phyloP scores from a whole-genome alignment of 2,888 invertebrate genomes.

The Acleris sparsana region DNA sequence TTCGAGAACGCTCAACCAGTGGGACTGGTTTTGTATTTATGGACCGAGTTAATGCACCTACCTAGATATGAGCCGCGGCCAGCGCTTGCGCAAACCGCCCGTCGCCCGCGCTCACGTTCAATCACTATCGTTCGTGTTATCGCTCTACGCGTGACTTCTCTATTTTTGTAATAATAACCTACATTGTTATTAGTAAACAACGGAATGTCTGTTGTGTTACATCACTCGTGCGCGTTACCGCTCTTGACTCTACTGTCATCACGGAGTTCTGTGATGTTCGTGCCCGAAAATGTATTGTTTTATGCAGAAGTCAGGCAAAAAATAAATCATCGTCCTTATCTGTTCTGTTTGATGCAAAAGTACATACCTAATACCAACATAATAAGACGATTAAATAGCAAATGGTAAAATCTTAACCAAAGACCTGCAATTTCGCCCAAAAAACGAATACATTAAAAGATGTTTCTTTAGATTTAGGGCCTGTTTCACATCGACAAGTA shows the following conservation, averaged over 20 bases:
- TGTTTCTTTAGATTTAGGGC: no score
- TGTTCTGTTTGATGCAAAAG: no score
- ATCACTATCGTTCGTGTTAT: conserved; percentile 59
- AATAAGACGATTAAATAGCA: no score
- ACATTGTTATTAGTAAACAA: conserved; percentile 66
- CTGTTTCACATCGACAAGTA: no score
- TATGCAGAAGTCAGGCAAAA: no score
- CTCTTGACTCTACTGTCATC: conserved; percentile 1
- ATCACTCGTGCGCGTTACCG: conserved; percentile 23
- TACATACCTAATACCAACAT: no score
- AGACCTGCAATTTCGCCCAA: no score
- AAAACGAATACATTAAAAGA: no score
- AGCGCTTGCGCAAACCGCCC: conserved; percentile 76
- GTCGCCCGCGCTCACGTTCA: conserved; percentile 61
- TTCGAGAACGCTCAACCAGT: conserved; percentile 82
- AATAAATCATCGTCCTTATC: no score
- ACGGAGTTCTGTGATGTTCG: neutral
- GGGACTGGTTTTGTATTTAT: conserved; percentile 81
- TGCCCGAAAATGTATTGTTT: no score
- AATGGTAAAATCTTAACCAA: no score
- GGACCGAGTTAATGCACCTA: conserved; percentile 80
- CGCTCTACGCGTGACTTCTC: conserved; percentile 56
- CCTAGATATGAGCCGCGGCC: conserved; percentile 75
- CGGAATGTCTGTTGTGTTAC: conserved; percentile 44
- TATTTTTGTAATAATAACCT: conserved; percentile 58